Percentiles rank a stretch among this genome's conserved stretches.
Evolutionary conservation across 2,797 vertebrate species (phyloP).

Genomic region (Coendou prehensilis): DNA sequence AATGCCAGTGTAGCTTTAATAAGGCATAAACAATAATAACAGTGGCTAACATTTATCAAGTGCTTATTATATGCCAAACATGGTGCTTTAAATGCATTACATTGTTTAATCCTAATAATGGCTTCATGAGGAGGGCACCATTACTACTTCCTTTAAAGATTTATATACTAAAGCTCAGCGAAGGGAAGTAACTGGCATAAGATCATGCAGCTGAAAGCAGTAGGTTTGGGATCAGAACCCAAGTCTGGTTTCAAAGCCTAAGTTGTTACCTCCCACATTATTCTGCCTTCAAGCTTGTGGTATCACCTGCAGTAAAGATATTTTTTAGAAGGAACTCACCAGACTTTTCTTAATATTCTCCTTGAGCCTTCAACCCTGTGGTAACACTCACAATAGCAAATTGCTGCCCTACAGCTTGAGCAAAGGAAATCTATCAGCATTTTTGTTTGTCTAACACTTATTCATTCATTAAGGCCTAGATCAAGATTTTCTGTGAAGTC

Average conservation of each 20-base stretch:
- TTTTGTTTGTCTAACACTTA: background rate
- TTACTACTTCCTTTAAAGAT: background rate
- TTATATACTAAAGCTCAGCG: background rate
- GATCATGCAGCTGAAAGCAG: background rate
- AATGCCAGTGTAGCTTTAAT: slow-evolving; percentile 11
- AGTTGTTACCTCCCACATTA: background rate
- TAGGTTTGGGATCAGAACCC: background rate
- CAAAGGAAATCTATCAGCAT: background rate
- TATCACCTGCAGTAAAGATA: background rate
- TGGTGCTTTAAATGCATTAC: background rate
- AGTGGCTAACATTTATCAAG: slow-evolving; percentile 1
- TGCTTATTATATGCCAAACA: background rate
- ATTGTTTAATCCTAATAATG: slow-evolving; percentile 7
- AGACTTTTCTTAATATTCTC: slow-evolving; percentile 26
- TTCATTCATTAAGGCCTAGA: slow-evolving; percentile 1
- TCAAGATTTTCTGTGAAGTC: slow-evolving; percentile 10
- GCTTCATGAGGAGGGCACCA: background rate
- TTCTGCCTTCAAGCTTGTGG: background rate
- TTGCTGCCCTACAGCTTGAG: background rate
- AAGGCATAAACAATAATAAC: slow-evolving; percentile 12
- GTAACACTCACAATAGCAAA: background rate
- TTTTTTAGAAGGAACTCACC: background rate
- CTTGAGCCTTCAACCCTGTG: background rate
- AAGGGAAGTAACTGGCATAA: background rate
- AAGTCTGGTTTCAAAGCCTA: slow-evolving; percentile 18